Conservation (phyloP, 2,888 invertebrate species). For the Eristalis pertinax region DNA sequence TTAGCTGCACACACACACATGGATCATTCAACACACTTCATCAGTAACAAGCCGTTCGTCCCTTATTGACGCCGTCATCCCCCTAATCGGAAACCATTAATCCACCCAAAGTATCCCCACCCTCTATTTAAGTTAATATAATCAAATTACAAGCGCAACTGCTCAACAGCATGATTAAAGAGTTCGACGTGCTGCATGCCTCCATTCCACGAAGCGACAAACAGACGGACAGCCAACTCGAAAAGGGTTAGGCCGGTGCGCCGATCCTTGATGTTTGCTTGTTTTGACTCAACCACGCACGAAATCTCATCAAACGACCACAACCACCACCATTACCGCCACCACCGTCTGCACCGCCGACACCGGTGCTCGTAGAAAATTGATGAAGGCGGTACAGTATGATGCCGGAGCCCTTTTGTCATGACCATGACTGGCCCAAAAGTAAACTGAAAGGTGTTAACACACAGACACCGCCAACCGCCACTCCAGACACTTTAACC, state of each 20-base stretch:
- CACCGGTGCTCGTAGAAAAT: constrained; percentile 40
- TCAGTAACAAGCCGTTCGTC: not conserved
- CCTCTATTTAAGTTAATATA: constrained; percentile 54
- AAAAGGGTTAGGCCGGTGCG: constrained; percentile 56
- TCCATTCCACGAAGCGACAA: constrained; percentile 11
- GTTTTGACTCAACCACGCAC: constrained; percentile 60
- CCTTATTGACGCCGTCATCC: constrained; percentile 1
- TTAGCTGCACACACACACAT: not conserved
- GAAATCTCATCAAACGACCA: constrained; percentile 55
- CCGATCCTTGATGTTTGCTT: constrained; percentile 68
- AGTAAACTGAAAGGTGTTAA: constrained; percentile 68
- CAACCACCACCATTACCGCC: constrained; percentile 15
- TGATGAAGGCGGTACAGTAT: constrained; percentile 55
- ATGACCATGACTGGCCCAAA: constrained; percentile 63
- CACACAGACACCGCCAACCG: constrained; percentile 56
- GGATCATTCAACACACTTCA: not conserved
- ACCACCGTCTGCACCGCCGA: not conserved
- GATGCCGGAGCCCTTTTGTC: constrained; percentile 62
- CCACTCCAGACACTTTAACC: constrained; percentile 29
- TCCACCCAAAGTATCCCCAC: constrained; percentile 37
- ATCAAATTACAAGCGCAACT: constrained; percentile 65
- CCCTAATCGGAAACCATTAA: constrained; percentile 64
- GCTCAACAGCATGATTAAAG: constrained; percentile 66
- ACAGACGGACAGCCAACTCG: not conserved
- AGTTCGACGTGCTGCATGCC: constrained; percentile 44